These are phyloP conservation scores for Pyrochroa serraticornis DNA, from an alignment of 2,888 invertebrate genomes.

Conservation along the genomic window DNA sequence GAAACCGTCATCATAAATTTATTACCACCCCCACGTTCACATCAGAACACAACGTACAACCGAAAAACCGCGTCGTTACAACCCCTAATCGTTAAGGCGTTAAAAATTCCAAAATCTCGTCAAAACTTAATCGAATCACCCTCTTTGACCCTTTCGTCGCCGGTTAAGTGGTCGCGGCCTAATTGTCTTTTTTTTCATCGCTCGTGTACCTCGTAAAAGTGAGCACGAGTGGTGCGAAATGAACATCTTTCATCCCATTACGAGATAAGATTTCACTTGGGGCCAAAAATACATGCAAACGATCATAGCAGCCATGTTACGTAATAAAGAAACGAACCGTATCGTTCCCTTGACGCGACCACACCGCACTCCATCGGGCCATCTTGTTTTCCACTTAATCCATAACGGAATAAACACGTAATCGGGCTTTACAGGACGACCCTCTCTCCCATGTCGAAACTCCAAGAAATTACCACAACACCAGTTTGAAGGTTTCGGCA, in stretches of 20 bases:
- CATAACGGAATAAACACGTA: slow-evolving; percentile 34
- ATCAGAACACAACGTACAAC: slow-evolving; percentile 28
- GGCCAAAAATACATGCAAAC: slow-evolving; percentile 43
- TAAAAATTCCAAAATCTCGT: slow-evolving; percentile 26
- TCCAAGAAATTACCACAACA: too few species aligned
- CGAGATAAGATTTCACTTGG: slow-evolving; percentile 41
- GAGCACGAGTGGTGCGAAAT: slow-evolving; percentile 5
- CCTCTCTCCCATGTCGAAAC: too few species aligned
- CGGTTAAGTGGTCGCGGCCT: slow-evolving; percentile 10
- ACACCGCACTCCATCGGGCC: slow-evolving; percentile 13
- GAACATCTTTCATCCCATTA: slow-evolving; percentile 27
- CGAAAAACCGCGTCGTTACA: slow-evolving; percentile 27
- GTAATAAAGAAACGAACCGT: slow-evolving; percentile 41
- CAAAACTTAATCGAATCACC: slow-evolving; percentile 1
- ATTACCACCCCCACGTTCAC: slow-evolving; percentile 23
- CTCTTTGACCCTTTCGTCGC: slow-evolving; percentile 3
- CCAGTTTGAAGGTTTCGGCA: too few species aligned
- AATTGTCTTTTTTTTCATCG: not conserved
- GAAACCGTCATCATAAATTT: slow-evolving; percentile 42
- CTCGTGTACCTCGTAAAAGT: too few species aligned
- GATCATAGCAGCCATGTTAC: slow-evolving; percentile 40
- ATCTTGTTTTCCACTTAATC: slow-evolving; percentile 35
- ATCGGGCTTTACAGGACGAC: slow-evolving; percentile 26
- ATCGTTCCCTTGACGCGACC: slow-evolving; percentile 41
- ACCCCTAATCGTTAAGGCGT: slow-evolving; percentile 37